Evolutionary conservation across 2,888 invertebrate genomes (phyloP), one percentile per base, ranked within the genome.

Genomic region (Oxystoma pomonae): DNA sequence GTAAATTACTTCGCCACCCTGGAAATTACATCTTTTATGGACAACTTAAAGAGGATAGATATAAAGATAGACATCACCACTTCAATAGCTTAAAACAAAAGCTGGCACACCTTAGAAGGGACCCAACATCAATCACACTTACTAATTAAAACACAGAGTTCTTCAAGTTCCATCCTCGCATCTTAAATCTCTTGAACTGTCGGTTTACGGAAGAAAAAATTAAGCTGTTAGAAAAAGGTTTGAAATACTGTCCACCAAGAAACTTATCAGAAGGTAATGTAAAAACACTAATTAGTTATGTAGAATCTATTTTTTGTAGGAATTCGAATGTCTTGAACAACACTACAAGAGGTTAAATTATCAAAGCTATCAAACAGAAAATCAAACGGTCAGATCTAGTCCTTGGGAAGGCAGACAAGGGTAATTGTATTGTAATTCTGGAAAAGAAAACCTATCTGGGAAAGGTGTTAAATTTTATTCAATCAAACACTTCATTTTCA

Each of bases 331-430:
- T 35, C 12, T 35, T 35, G 3, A 35, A 35, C 12, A 35, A 35
- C 12, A 35, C 35, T 12, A 35, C 35, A 35, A 35, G 35, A 35
- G 35, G 35, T 7, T 3, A 35, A 35, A 2, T 35, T 35, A n/a
- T 58, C 7, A 58, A 58, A 35, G 2, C 58, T 9, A 58, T 58
- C 7, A 58, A 58, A 18, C 2, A 58, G n/a, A 35, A 58, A 58
- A 58, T 21, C n/a, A 58, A 58, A 35, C 12, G 3, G 7, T 22
- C n/a, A 22, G 35, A 58, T 58, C 20, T 58, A 5, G 58, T 58
- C 12, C n/a, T 58, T 9, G 58, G 58, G 5, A 58, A 58, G 49
- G 58, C 58, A n/a, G 58, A 58, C 20, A 58, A 58, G 35, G 58
- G 58, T 3, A 58, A 58, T 58, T 58, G 20, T 57, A 16, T 57